Evolutionary conservation across 2,797 vertebrate genomes (phyloP).

Genomic region (Myotis myotis): DNA sequence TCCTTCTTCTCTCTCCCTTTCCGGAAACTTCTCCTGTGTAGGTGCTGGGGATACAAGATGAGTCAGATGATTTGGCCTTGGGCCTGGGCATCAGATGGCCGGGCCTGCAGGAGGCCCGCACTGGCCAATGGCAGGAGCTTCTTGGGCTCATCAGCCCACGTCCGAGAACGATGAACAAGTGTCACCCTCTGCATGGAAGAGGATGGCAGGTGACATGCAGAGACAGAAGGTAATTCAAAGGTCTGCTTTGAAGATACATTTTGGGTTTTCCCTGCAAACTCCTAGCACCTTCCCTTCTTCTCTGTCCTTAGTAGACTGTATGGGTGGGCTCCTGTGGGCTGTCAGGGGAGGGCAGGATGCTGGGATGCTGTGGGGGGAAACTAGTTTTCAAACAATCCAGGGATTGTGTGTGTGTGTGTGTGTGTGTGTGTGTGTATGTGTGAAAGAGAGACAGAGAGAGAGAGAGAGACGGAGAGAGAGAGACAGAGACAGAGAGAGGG

Average conservation of each 20-base stretch:
- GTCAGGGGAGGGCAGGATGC: not conserved
- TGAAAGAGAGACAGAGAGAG: not conserved
- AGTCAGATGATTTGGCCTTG: not conserved
- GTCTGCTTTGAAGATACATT: not conserved
- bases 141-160: not conserved
- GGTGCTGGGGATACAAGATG: not conserved
- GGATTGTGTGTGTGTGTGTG: not conserved
- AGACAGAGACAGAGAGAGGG: not conserved
- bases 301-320: not conserved
- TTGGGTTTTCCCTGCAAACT: not conserved
- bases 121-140: rapidly evolving
- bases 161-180: not conserved
- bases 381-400: not conserved
- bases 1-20: not conserved
- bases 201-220: rapidly evolving
- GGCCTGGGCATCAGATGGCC: not conserved
- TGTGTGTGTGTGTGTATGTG: not conserved
- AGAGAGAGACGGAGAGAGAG: not conserved
- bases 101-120: not conserved
- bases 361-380: not conserved
- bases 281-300: not conserved
- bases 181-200: not conserved
- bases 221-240: not conserved
- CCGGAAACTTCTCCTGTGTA: not conserved
- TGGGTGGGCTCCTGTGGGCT: not conserved